phyloP scores from a whole-genome alignment of 2,113 vertebrate species.

The Rhinoptilus africanus region DNA sequence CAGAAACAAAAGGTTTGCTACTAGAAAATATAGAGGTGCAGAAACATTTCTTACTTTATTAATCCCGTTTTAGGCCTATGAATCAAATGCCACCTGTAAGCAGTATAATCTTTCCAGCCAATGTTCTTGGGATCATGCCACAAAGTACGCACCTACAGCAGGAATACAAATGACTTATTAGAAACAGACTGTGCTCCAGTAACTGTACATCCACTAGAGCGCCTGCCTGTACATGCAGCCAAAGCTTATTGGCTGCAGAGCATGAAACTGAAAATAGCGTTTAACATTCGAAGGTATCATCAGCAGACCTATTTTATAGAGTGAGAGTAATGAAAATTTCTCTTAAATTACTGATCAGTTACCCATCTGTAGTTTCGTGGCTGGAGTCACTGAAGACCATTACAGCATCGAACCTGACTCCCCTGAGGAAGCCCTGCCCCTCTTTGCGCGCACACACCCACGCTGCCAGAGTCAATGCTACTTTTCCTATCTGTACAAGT shows the following conservation, averaged over 20 bases:
- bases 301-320: not conserved
- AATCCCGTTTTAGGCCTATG: conserved; percentile 97
- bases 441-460: not conserved
- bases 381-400: not conserved
- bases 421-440: not conserved
- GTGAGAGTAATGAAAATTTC: not conserved
- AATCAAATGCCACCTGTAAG: conserved; percentile 97
- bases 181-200: not conserved
- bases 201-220: accelerated
- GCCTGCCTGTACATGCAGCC: not conserved
- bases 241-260: not conserved
- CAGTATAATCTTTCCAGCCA: conserved; percentile 98
- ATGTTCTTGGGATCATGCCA: conserved; percentile 98
- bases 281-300: not conserved
- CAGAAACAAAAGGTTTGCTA: not conserved
- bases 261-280: not conserved
- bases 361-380: not conserved
- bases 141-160: conserved; percentile 86
- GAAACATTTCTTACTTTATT: conserved; percentile 83
- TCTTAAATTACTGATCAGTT: not conserved
- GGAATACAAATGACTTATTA: not conserved
- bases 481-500: not conserved
- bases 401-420: accelerated
- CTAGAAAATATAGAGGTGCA: not conserved
- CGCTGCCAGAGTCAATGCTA: not conserved